These are phyloP conservation scores for Sinohyriopsis cumingii DNA, from an alignment of 2,888 invertebrate genomes.

Conservation along the genomic window DNA sequence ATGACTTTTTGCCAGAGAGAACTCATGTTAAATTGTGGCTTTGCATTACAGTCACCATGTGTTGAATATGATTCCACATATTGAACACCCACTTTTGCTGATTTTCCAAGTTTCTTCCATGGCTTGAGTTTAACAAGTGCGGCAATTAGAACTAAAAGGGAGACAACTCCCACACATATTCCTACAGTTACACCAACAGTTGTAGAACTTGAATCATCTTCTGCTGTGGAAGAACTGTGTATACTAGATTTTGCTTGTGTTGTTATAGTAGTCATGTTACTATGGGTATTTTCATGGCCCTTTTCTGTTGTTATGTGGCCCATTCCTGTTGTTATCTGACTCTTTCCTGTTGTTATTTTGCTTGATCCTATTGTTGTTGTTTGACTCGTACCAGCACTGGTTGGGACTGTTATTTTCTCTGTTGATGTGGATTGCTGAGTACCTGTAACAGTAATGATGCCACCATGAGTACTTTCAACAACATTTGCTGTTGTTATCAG, in stretches of 20 bases:
- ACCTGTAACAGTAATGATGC: too few species aligned
- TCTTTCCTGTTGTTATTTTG: neutral
- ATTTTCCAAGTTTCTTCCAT: conserved; percentile 74
- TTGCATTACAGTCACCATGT: too few species aligned
- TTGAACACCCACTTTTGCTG: neutral
- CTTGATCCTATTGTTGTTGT: neutral
- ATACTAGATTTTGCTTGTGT: conserved; percentile 1
- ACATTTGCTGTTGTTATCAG: too few species aligned
- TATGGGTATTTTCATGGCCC: neutral
- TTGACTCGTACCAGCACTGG: too few species aligned
- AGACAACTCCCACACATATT: conserved; percentile 11
- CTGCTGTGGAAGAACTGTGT: neutral
- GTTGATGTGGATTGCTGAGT: too few species aligned
- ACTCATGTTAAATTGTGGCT: too few species aligned
- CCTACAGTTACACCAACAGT: conserved; percentile 7
- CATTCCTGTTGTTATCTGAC: too few species aligned
- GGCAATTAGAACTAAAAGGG: conserved; percentile 10
- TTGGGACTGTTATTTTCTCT: too few species aligned
- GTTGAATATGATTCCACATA: too few species aligned
- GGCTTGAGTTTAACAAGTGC: conserved; percentile 75
- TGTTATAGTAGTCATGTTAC: neutral
- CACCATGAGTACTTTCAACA: too few species aligned
- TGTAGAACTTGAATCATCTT: conserved; percentile 4
- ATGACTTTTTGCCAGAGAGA: too few species aligned
- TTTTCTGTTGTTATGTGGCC: too few species aligned